These are phyloP conservation scores for Xylota sylvarum DNA, from an alignment of 2,888 invertebrate species.

Conservation along the genomic window DNA sequence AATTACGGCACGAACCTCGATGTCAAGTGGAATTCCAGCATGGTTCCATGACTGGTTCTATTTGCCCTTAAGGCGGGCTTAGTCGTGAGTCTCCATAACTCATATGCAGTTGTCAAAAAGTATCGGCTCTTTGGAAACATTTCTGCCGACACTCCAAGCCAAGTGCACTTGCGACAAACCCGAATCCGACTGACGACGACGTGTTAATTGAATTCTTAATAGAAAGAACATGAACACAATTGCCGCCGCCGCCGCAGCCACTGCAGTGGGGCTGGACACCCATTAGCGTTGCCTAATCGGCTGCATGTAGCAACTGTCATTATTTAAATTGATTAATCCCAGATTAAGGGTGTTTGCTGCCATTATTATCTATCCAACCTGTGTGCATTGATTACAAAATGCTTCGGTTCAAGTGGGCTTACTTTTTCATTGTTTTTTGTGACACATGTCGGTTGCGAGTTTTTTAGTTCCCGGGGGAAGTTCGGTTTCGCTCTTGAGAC, in stretches of 20 bases:
- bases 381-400: slow-evolving; percentile 32
- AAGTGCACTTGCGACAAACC: slow-evolving; percentile 12
- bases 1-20: background rate
- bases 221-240: slow-evolving; percentile 46
- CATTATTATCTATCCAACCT: slow-evolving; percentile 28
- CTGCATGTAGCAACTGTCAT: slow-evolving; percentile 49
- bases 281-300: slow-evolving; percentile 56
- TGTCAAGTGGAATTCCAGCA: slow-evolving; percentile 38
- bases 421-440: slow-evolving; percentile 18
- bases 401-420: slow-evolving; percentile 7
- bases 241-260: no score
- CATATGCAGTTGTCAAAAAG: slow-evolving; percentile 45
- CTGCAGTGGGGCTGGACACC: slow-evolving; percentile 24
- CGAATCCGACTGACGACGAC: slow-evolving; percentile 36
- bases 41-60: slow-evolving; percentile 4
- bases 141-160: slow-evolving; percentile 25
- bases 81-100: slow-evolving; percentile 34
- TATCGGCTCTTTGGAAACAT: slow-evolving; percentile 39
- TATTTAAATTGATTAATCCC: slow-evolving; percentile 55
- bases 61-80: slow-evolving; percentile 35
- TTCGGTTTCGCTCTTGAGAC: slow-evolving; percentile 4
- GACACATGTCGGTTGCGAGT: slow-evolving; percentile 19
- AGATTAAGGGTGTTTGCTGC: slow-evolving; percentile 50
- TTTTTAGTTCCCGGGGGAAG: slow-evolving; percentile 2
- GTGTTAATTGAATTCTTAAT: slow-evolving; percentile 65